These are phyloP conservation scores for Chlorospingus semifuscus DNA, from an alignment of 2,797 vertebrate genomes.

Conservation along the genomic window DNA sequence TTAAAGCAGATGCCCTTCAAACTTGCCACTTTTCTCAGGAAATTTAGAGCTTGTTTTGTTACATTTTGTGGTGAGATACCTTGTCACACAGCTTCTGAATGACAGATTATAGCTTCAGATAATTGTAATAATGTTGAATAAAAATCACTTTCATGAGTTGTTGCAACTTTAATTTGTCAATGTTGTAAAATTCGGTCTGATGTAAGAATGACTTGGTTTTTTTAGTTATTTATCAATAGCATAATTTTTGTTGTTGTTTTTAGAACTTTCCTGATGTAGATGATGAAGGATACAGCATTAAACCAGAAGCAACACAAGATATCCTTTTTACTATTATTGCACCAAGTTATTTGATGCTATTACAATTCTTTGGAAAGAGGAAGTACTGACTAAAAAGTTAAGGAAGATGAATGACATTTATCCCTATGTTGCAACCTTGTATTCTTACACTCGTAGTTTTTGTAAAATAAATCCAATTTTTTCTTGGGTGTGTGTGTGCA, in stretches of 20 bases:
- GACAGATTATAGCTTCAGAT: neutral
- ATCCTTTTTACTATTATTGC: slow-evolving; percentile 80
- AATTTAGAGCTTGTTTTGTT: neutral
- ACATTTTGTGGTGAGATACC: neutral
- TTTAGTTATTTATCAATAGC: neutral
- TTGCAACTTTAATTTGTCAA: neutral
- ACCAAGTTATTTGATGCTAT: neutral
- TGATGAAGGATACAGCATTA: slow-evolving; percentile 95
- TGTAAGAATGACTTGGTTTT: neutral
- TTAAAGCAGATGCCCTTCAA: neutral
- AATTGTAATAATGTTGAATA: neutral
- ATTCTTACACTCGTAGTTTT: neutral
- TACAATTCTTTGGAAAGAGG: neutral
- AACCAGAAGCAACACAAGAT: slow-evolving; percentile 92
- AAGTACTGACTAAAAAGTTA: neutral
- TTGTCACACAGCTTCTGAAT: neutral
- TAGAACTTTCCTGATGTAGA: slow-evolving; percentile 94
- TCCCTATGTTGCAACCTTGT: neutral
- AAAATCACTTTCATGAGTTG: neutral
- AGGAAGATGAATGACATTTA: neutral
- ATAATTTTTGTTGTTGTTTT: slow-evolving; percentile 31
- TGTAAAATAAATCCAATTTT: neutral
- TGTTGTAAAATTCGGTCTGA: neutral
- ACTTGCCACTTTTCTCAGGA: neutral
- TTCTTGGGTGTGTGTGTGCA: neutral